Base-by-base conservation (phyloP, 1,140 invertebrate species). In the Drosophila persimilis region DNA sequence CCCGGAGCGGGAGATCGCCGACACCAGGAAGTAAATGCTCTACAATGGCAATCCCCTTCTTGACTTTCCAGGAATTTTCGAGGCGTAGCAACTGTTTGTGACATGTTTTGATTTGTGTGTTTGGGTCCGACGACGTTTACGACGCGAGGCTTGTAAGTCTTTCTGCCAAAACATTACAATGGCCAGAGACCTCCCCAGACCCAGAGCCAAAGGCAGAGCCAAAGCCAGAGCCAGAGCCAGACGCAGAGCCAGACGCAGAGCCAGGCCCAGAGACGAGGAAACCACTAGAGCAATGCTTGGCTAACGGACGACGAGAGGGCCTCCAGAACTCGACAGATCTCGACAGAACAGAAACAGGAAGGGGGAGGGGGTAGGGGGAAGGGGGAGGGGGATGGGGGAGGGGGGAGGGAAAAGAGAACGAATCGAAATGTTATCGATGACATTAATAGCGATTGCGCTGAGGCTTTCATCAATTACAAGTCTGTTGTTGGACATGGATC, bases 81-180 rank as follows among this genome's bases (percentile, higher is more conserved):
- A 86, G 83, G 83, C 83, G 83, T 88, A 86, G 83, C 78, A 88
- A 88, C 83, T 89, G 83, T 89, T 88, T 88, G 84, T 88, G 83
- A 88, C 83, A 88, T 83, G 75, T 88, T 86, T 88, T 88, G 83
- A 88, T 88, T 88, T 88, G 83, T 88, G 83, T 88, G 73, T 79
- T 74, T 39, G 35, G 35, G 35, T 39, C 35, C 75, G 80, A 86
- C 80, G 71, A 86, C 80, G 71, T 88, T 88, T 88, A 89, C 80
- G 83, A 78, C 35, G 35, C 35, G 35, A 13, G 35, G 83, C 84
- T 65, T 80, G 80, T 77, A 73, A 73, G 62, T 76, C 62, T 53
- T 61, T 45, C 35, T 13, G 26, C 41, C 52, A 50, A 48, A 59
- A 31, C 20, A 20, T 7, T 24, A 44, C 47, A 29, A 51, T 31